These are phyloP conservation scores for Petromus typicus DNA, from an alignment of 2,113 vertebrate species.

Conservation along the genomic window DNA sequence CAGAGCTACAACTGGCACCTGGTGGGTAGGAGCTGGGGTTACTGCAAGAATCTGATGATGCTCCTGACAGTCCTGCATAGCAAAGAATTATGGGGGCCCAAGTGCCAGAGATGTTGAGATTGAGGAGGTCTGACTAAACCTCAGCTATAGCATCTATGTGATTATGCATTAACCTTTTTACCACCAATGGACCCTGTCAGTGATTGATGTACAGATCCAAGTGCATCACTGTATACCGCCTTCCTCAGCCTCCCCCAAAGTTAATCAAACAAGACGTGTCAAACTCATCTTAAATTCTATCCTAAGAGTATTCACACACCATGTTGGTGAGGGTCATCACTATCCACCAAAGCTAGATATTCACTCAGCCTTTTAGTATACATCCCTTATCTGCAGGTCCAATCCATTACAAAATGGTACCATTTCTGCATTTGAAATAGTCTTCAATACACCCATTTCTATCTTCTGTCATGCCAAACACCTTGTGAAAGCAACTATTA, in stretches of 20 bases:
- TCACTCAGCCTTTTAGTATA: neutral
- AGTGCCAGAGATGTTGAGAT: neutral
- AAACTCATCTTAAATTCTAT: neutral
- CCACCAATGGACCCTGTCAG: neutral
- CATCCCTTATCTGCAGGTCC: neutral
- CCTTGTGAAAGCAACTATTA: neutral
- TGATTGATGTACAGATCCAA: neutral
- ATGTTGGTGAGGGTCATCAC: neutral
- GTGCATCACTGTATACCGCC: neutral
- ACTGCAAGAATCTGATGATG: neutral
- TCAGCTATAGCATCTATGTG: neutral
- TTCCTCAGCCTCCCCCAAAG: neutral
- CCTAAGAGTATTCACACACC: neutral
- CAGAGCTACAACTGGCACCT: neutral
- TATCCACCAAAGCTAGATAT: neutral
- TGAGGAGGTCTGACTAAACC: neutral
- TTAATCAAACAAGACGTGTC: neutral
- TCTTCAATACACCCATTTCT: neutral
- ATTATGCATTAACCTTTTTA: neutral
- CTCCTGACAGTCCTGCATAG: neutral
- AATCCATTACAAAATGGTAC: neutral
- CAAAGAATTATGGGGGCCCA: neutral
- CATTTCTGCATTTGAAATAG: neutral
- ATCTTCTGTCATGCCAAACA: neutral
- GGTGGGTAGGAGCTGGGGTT: neutral